A percentile compares a stretch with the other conserved stretches of the same genome.
Evolutionary conservation across 2,888 invertebrate species (phyloP).

Genomic region (Agriopis aurantiaria): DNA sequence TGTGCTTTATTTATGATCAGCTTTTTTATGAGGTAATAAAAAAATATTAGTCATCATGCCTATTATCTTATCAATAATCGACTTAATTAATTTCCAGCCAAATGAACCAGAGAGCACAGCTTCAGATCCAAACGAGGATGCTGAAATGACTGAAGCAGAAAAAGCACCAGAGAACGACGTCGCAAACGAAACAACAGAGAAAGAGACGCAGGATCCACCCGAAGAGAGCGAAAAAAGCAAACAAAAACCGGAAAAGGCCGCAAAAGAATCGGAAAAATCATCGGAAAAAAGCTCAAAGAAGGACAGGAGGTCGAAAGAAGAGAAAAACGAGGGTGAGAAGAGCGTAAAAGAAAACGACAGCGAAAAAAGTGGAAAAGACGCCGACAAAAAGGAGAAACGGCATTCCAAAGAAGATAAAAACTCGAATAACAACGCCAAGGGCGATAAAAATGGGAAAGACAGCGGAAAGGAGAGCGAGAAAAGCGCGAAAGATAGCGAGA

Average conservation of each 20-base stretch:
- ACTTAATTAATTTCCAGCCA: conserved; percentile 23
- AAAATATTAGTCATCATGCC: too few species aligned
- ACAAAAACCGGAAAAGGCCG: conserved; percentile 22
- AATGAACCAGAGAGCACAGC: conserved; percentile 29
- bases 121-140: conserved; percentile 24
- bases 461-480: conserved; percentile 28
- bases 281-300: conserved; percentile 22
- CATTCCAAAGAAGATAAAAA: conserved; percentile 15
- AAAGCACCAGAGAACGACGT: conserved; percentile 14
- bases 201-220: conserved; percentile 17
- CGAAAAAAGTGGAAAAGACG: conserved; percentile 13
- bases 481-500: conserved; percentile 31
- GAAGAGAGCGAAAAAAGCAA: conserved; percentile 33
- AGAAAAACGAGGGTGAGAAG: conserved; percentile 5
- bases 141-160: conserved; percentile 29
- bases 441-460: conserved; percentile 24
- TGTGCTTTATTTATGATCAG: too few species aligned
- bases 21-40: too few species aligned
- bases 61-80: neutral
- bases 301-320: conserved; percentile 30
- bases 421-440: conserved; percentile 8
- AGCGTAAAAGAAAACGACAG: conserved; percentile 1
- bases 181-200: conserved; percentile 19
- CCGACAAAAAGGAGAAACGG: conserved; percentile 2
- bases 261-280: conserved; percentile 19